Percentiles rank a stretch among this genome's conserved stretches.
phyloP scores from a whole-genome alignment of 2,113 vertebrate genomes.

The Labeo catla region DNA sequence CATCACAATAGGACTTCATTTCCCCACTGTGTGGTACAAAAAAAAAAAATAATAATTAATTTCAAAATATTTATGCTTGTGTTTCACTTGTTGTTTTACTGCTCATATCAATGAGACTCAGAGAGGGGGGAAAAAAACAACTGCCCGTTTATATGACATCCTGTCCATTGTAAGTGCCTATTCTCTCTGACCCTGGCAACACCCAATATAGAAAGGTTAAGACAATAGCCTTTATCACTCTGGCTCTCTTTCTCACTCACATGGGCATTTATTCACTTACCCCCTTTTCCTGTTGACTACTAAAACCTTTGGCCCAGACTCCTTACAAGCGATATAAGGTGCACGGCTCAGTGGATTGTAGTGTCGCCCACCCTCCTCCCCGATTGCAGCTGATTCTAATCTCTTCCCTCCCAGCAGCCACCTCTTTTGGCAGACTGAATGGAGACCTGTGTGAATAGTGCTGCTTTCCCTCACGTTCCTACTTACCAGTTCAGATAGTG shows the following conservation, averaged over 20 bases:
- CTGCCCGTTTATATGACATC: constrained; percentile 65
- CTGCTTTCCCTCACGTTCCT: constrained; percentile 3
- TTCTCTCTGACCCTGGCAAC: constrained; percentile 60
- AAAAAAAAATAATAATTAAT: background rate
- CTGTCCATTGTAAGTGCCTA: constrained; percentile 65
- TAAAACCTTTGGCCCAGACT: constrained; percentile 30
- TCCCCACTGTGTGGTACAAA: no score
- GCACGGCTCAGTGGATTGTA: background rate
- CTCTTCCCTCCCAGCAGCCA: constrained; percentile 21
- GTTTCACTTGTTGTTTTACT: constrained; percentile 19
- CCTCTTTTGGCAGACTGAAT: constrained; percentile 14
- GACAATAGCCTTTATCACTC: constrained; percentile 62
- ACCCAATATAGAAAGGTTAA: constrained; percentile 66
- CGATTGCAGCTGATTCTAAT: constrained; percentile 16
- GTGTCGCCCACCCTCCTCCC: background rate
- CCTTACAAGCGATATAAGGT: constrained; percentile 14
- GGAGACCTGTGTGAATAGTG: background rate
- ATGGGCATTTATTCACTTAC: constrained; percentile 27
- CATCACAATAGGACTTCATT: background rate
- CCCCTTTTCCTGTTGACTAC: constrained; percentile 36
- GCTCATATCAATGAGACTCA: constrained; percentile 59
- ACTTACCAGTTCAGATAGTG: background rate
- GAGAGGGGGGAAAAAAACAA: constrained; percentile 59
- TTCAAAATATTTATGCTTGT: background rate
- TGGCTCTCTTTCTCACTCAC: constrained; percentile 28